These are phyloP conservation scores for Mesorhabditis sp. DNA, from an alignment of 2,888 invertebrate genomes.

Conservation along the genomic window DNA sequence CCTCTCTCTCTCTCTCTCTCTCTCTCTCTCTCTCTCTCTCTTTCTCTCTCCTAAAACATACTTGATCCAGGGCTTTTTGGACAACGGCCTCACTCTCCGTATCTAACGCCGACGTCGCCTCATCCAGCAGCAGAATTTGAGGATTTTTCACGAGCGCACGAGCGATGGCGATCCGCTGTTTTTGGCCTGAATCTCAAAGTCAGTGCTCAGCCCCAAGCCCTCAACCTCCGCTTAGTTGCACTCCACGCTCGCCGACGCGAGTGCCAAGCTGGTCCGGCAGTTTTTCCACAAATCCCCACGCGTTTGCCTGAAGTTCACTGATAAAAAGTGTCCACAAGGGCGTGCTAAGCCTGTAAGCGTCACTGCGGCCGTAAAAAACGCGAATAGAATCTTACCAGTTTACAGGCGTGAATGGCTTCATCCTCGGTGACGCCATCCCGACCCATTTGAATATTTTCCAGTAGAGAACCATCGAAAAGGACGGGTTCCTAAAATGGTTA, in stretches of 20 bases:
- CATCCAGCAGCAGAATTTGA: neutral
- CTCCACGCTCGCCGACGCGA: slow-evolving; percentile 45
- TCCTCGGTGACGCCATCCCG: slow-evolving; percentile 46
- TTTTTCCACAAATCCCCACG: slow-evolving; percentile 41
- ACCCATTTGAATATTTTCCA: slow-evolving; percentile 72
- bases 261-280: slow-evolving; percentile 42
- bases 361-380: neutral
- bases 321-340: neutral
- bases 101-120: neutral
- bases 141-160: neutral
- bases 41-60: neutral
- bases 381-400: slow-evolving; percentile 17
- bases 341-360: neutral
- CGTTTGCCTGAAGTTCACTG: slow-evolving; percentile 29
- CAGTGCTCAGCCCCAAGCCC: neutral
- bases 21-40: too few species aligned
- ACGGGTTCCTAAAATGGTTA: slow-evolving; percentile 64
- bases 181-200: neutral
- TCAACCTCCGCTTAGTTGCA: slow-evolving; percentile 28
- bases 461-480: slow-evolving; percentile 66
- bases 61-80: neutral
- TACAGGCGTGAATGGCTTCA: slow-evolving; percentile 34
- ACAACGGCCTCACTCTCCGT: slow-evolving; percentile 3
- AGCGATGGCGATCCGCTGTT: neutral
- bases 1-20: too few species aligned